Percentiles rank a stretch among this genome's conserved stretches.
Conservation (phyloP, 2,797 vertebrate species). For the Botia kubotai region DNA sequence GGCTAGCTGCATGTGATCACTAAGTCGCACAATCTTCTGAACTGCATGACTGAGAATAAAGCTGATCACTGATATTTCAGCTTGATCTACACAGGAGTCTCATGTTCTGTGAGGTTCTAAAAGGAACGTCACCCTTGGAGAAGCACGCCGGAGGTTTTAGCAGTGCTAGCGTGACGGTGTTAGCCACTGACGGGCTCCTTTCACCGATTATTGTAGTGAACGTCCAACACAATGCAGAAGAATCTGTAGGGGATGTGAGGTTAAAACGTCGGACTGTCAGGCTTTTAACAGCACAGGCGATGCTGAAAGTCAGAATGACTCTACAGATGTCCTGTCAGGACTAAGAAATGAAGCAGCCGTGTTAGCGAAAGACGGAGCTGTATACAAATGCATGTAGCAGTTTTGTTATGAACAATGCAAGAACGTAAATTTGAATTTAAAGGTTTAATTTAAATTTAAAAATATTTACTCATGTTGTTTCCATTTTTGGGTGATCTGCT, state of each 20-base stretch:
- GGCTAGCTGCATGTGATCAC: background rate
- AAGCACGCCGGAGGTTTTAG: constrained; percentile 36
- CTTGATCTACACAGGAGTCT: background rate
- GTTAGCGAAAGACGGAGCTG: no score
- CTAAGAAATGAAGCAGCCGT: background rate
- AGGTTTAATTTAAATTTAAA: no score
- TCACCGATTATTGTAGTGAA: constrained; percentile 47
- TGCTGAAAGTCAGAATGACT: constrained; percentile 5
- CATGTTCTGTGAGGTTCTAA: constrained; percentile 25
- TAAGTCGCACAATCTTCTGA: background rate
- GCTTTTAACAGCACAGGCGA: constrained; percentile 5
- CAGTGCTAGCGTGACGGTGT: constrained; percentile 29
- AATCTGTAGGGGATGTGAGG: constrained; percentile 44
- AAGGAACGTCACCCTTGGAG: constrained; percentile 50
- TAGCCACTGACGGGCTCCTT: constrained; percentile 34
- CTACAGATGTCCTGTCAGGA: constrained; percentile 34
- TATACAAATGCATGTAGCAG: background rate
- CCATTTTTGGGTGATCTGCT: no score
- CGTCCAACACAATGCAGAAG: constrained; percentile 42
- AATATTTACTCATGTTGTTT: no score
- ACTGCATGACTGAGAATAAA: constrained; percentile 16
- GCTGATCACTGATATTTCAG: background rate
- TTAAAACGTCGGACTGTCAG: constrained; percentile 6
- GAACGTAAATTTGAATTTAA: background rate
- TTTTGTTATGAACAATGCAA: background rate